Conservation (phyloP, 2,113 vertebrate species). For the Galbula dea region DNA sequence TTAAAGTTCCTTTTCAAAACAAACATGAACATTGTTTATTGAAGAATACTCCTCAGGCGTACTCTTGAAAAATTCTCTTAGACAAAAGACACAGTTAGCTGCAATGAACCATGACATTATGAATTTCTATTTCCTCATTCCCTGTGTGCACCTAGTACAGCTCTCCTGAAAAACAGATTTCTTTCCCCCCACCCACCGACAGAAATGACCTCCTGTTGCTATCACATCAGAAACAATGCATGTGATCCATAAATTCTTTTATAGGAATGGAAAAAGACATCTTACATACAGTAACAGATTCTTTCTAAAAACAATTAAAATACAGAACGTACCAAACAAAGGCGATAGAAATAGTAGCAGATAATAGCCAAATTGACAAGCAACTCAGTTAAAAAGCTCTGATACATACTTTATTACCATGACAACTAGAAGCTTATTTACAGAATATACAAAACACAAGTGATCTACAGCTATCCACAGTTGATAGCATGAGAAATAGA, state of each 20-base stretch:
- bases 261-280: conserved; percentile 24
- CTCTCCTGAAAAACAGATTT: conserved; percentile 11
- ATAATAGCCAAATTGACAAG: conserved; percentile 60
- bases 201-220: conserved; percentile 5
- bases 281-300: conserved; percentile 43
- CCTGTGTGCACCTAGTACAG: background rate
- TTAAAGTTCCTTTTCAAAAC: conserved; percentile 67
- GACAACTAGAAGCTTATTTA: conserved; percentile 67
- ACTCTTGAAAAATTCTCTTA: conserved; percentile 62
- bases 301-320: conserved; percentile 8
- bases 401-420: conserved; percentile 63
- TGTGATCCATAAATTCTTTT: conserved; percentile 41
- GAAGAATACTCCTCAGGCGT: conserved; percentile 43
- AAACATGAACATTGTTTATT: conserved; percentile 55
- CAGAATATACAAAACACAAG: conserved; percentile 62
- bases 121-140: conserved; percentile 11
- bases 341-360: conserved; percentile 18
- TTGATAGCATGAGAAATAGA: conserved; percentile 25
- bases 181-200: background rate
- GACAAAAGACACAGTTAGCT: conserved; percentile 51
- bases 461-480: conserved; percentile 56
- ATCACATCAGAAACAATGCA: background rate
- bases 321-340: conserved; percentile 41
- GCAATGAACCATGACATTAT: conserved; percentile 41
- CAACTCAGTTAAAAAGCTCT: conserved; percentile 62